Evolutionary conservation across 2,797 vertebrate genomes (phyloP), one percentile per base, ranked within the genome.

Genomic region (Manis javanica): DNA sequence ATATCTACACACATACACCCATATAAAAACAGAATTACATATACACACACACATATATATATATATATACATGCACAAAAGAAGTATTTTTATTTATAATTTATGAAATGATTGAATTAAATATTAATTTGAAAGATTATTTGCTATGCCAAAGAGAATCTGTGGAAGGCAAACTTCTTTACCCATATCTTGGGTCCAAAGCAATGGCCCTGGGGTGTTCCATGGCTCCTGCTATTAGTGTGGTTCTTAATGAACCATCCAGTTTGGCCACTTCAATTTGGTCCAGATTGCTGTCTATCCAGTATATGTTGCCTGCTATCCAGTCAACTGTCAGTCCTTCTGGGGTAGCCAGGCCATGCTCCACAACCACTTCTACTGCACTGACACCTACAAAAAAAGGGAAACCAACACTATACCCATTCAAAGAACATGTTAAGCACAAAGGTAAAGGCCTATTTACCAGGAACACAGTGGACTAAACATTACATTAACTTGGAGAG

Each of bases 261-360:
- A 99, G 98, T 98, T 99, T 99, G 82, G 99, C 99, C 81, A 99
- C 99, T 98, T 99, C 99, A 3, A 99, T 99, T 98, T 99, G 99
- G 98, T 99, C 99, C 98, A 99, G 98, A 96, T 99, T 99, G 98
- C 99, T 99, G 98, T 99, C 99, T 94, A 99, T 99, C 99, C 99
- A 99, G 97, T 99, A 99, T 61, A 99, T 99, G 97, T 99, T 99
- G 82, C 99, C 99, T 51, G 99, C 99, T 95, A 99, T 99, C 99
- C 99, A 99, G 96, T 99, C 99, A 34, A 99, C 99, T 3, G 99
- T 99, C 94, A 99, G 98, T 46, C 99, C 99, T 98, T 99, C 99
- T 4, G 99, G 99, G 18, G 99, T 99, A 85, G 99, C 99, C 98
- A 99, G 97, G 4, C 99, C 99, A 5, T 99, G 99, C 64, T 99